These are phyloP conservation scores for Plodia interpunctella DNA, from an alignment of 1,140 invertebrate genomes.

Conservation along the genomic window DNA sequence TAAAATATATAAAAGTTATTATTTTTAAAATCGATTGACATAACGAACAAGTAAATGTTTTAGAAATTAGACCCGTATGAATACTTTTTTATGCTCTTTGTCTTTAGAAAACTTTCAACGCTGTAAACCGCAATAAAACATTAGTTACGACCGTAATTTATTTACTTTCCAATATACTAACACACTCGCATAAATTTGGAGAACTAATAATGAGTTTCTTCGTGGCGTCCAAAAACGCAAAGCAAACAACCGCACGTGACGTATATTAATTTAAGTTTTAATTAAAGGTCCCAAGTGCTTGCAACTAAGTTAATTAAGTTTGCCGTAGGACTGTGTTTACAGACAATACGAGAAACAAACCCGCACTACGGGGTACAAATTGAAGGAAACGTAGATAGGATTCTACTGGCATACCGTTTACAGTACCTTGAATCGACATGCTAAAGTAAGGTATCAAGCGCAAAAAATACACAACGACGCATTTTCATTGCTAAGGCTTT, in stretches of 20 bases:
- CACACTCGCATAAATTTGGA: constrained; percentile 1
- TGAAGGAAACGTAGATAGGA: neutral
- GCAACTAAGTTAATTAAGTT: constrained; percentile 23
- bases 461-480: too few species aligned
- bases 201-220: constrained; percentile 13
- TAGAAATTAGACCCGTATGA: too few species aligned
- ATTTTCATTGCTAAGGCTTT: too few species aligned
- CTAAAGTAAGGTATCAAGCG: too few species aligned
- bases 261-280: constrained; percentile 24
- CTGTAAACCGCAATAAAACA: too few species aligned
- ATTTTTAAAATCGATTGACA: too few species aligned
- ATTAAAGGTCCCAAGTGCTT: constrained; percentile 18
- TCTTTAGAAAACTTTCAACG: too few species aligned
- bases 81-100: too few species aligned
- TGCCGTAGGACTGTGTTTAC: constrained; percentile 14
- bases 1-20: too few species aligned
- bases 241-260: constrained; percentile 18
- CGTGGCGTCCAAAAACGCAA: constrained; percentile 1
- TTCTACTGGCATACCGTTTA: too few species aligned
- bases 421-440: too few species aligned
- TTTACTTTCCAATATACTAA: neutral
- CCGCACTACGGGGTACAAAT: neutral
- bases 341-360: constrained; percentile 17
- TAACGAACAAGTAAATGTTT: too few species aligned
- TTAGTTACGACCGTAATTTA: neutral